Evolutionary conservation across 2,888 invertebrate genomes (phyloP).

Genomic region (Drosophila merina): DNA sequence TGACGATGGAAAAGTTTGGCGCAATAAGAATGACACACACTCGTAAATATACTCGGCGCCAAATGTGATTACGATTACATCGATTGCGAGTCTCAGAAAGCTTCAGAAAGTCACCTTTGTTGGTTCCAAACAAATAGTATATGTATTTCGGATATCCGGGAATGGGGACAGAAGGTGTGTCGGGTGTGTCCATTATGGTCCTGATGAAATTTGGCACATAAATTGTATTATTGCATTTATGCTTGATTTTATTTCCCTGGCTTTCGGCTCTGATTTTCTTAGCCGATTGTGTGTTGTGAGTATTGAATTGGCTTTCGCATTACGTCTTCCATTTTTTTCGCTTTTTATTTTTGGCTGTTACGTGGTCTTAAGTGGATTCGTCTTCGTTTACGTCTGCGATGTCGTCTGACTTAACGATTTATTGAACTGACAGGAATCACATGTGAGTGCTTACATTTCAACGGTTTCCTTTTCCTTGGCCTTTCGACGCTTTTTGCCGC

Average conservation of each 20-base stretch:
- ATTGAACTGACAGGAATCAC: conserved; percentile 47
- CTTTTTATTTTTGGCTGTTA: conserved; percentile 49
- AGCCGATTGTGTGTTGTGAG: conserved; percentile 67
- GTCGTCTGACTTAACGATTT: conserved; percentile 47
- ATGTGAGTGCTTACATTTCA: conserved; percentile 62
- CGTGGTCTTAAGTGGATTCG: conserved; percentile 74
- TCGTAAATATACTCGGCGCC: conserved; percentile 42
- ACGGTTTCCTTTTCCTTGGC: conserved; percentile 58
- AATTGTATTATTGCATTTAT: conserved; percentile 80
- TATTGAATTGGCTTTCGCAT: conserved; percentile 74
- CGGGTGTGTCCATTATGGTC: conserved; percentile 45
- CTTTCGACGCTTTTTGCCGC: background rate
- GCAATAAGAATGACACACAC: conserved; percentile 72
- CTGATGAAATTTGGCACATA: conserved; percentile 75
- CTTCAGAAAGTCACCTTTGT: conserved; percentile 70
- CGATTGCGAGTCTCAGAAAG: conserved; percentile 27
- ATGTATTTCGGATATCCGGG: conserved; percentile 17
- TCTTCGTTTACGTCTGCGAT: conserved; percentile 49
- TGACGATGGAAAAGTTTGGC: conserved; percentile 41
- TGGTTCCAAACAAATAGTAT: conserved; percentile 40
- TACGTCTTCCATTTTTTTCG: background rate
- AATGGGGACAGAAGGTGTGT: conserved; percentile 12
- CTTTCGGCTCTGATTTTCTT: conserved; percentile 52
- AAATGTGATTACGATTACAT: conserved; percentile 75
- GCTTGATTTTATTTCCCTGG: conserved; percentile 75